Evolutionary conservation across 2,888 invertebrate genomes (phyloP).

Genomic region (Sphecodes monilicornis): DNA sequence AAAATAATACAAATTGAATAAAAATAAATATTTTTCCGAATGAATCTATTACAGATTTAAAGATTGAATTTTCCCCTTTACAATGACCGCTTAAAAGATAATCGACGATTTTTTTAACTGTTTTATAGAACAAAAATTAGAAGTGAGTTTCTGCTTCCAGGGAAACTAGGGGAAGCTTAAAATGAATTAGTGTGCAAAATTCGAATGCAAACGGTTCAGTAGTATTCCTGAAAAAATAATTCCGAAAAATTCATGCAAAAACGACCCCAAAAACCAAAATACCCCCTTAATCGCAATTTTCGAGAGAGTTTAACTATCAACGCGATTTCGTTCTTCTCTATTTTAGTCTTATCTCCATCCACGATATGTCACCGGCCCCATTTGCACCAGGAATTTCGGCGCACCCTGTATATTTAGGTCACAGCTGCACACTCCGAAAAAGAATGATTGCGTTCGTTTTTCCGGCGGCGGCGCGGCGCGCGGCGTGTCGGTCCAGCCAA

Average conservation of each 20-base stretch:
- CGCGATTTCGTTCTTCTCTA: not conserved
- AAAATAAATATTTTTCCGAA: too few relatives aligned
- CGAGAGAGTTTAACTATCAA: not conserved
- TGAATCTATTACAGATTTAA: too few relatives aligned
- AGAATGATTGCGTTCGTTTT: not conserved
- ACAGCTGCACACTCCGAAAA: not conserved
- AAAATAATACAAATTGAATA: too few relatives aligned
- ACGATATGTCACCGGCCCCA: not conserved
- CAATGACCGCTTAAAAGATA: too few relatives aligned
- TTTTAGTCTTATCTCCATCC: not conserved
- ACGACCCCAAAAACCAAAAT: not conserved
- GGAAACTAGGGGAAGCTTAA: too few relatives aligned
- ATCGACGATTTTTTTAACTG: too few relatives aligned
- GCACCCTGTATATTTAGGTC: conserved; percentile 1
- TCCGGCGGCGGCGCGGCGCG: not conserved
- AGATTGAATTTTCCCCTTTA: too few relatives aligned
- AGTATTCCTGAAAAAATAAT: not conserved
- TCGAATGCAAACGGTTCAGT: not conserved
- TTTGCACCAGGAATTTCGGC: not conserved
- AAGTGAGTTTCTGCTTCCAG: too few relatives aligned
- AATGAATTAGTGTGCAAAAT: not conserved
- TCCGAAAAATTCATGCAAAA: not conserved
- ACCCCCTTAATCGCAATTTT: not conserved
- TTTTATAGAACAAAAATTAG: too few relatives aligned
- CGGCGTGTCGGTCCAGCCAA: not conserved